Percentiles rank a stretch among this genome's conserved stretches.
These are phyloP conservation scores for Entosphenus tridentatus DNA, from an alignment of 2,113 vertebrate genomes.

Conservation along the genomic window DNA sequence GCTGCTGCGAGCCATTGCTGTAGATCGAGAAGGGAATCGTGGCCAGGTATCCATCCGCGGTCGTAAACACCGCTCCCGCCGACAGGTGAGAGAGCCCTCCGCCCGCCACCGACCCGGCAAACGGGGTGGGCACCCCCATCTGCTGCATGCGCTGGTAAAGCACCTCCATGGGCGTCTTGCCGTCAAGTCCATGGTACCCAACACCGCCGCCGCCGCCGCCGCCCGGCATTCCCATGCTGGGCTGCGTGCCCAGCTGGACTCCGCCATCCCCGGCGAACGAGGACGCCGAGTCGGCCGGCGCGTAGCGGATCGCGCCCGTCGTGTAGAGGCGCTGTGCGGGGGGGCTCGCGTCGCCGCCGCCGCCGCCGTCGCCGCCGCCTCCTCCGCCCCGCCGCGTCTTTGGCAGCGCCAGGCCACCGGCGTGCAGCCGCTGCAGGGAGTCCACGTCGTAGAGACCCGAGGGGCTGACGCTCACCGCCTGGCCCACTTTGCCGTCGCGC, in stretches of 20 bases:
- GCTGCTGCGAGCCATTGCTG: slow-evolving; percentile 88
- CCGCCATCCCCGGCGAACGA: slow-evolving; percentile 45
- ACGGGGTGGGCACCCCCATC: slow-evolving; percentile 87
- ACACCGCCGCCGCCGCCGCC: background rate
- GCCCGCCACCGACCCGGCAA: slow-evolving; percentile 46
- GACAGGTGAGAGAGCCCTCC: slow-evolving; percentile 74
- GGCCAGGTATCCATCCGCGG: slow-evolving; percentile 90
- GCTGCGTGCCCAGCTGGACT: no score
- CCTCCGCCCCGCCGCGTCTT: slow-evolving; percentile 13
- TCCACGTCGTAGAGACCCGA: slow-evolving; percentile 89
- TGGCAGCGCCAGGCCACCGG: slow-evolving; percentile 65
- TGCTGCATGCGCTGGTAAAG: slow-evolving; percentile 97
- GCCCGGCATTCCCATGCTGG: slow-evolving; percentile 50
- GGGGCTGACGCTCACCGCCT: slow-evolving; percentile 40
- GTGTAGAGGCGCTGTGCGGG: slow-evolving; percentile 85
- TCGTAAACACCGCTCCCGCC: slow-evolving; percentile 74
- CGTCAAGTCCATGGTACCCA: slow-evolving; percentile 69
- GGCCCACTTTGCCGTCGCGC: slow-evolving; percentile 67
- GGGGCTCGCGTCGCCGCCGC: slow-evolving; percentile 13
- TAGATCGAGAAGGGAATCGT: slow-evolving; percentile 93
- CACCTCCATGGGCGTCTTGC: slow-evolving; percentile 99
- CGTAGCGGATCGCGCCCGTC: slow-evolving; percentile 93
- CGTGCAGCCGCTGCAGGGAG: slow-evolving; percentile 80
- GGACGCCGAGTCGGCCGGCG: slow-evolving; percentile 83
- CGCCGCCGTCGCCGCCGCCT: no score